A percentile compares a stretch with the other conserved stretches of the same genome.
Evolutionary conservation across 2,797 vertebrate species (phyloP).

Genomic region (Pantherophis alleghaniensis): DNA sequence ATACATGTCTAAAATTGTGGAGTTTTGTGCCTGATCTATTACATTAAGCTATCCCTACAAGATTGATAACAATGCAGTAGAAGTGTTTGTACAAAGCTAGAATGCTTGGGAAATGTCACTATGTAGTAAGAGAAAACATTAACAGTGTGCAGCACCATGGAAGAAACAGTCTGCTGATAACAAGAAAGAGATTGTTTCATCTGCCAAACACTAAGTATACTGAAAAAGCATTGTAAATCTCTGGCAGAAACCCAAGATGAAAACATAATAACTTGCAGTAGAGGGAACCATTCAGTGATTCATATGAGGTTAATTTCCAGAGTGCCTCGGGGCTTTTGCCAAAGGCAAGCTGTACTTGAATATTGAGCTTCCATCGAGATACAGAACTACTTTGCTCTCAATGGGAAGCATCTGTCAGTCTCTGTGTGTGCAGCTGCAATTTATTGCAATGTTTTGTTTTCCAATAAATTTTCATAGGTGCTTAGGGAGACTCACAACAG

Average conservation of each 20-base stretch:
- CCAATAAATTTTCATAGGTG: neutral
- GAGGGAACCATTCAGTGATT: conserved; percentile 11
- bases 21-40: neutral
- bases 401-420: conserved; percentile 14
- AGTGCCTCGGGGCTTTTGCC: neutral
- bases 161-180: neutral
- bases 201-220: neutral
- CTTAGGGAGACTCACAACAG: neutral
- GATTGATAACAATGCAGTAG: neutral
- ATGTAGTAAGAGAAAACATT: neutral
- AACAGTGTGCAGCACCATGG: neutral
- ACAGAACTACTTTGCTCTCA: neutral
- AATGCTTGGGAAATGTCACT: conserved; percentile 15
- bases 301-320: conserved; percentile 18
- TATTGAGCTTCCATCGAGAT: neutral
- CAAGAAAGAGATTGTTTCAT: neutral
- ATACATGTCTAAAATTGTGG: neutral
- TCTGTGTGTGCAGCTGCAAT: neutral
- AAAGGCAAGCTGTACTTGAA: neutral
- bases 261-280: neutral
- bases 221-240: neutral
- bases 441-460: neutral
- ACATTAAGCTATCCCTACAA: neutral
- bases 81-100: neutral
- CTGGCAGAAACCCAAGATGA: neutral